Percentiles rank a stretch among this genome's conserved stretches.
These are phyloP conservation scores for Eupithecia subfuscata DNA, from an alignment of 2,888 invertebrate species.

Conservation along the genomic window DNA sequence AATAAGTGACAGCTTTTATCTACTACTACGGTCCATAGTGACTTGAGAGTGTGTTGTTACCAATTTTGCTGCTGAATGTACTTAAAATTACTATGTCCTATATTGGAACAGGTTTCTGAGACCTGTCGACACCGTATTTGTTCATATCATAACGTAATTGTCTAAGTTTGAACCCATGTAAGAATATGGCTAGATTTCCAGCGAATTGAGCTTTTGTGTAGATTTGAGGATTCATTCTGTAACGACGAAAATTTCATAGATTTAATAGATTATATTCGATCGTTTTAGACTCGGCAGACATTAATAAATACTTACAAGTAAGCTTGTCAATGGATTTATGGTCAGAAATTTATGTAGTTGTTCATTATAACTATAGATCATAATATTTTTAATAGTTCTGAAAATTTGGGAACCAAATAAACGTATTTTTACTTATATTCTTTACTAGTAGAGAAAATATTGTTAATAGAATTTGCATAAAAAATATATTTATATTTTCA, in stretches of 20 bases:
- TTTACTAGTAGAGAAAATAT: no score
- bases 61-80: slow-evolving; percentile 16
- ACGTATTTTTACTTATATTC: no score
- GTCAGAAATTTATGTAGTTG: no score
- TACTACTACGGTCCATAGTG: neutral
- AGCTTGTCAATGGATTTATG: no score
- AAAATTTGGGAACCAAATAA: no score
- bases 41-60: neutral
- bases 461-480: no score
- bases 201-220: neutral
- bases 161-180: neutral
- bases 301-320: no score
- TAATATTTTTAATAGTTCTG: no score
- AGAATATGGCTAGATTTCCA: neutral
- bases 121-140: slow-evolving; percentile 70
- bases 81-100: slow-evolving; percentile 55
- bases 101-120: slow-evolving; percentile 44
- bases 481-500: no score
- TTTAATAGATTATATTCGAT: neutral
- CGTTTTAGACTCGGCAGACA: no score
- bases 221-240: neutral
- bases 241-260: neutral
- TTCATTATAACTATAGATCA: no score
- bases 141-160: slow-evolving; percentile 60
- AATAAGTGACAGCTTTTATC: neutral